These are phyloP conservation scores for Prionailurus bengalensis DNA, from an alignment of 2,113 vertebrate genomes.

Conservation along the genomic window DNA sequence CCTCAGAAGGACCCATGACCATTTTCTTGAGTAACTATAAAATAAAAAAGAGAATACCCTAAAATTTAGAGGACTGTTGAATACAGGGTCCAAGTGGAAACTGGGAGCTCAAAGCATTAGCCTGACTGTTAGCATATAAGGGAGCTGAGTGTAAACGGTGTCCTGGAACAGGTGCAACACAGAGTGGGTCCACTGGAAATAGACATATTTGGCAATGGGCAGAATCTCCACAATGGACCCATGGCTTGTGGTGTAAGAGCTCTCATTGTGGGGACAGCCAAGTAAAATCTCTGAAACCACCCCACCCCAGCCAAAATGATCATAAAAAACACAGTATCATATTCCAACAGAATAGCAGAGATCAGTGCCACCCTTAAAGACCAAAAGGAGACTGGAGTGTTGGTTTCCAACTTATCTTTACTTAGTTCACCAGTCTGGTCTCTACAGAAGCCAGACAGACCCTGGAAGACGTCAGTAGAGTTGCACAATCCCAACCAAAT, in stretches of 20 bases:
- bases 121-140: not conserved
- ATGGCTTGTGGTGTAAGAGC: not conserved
- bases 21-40: not conserved
- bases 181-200: not conserved
- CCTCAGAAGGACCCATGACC: not conserved
- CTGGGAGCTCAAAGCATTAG: not conserved
- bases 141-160: accelerated
- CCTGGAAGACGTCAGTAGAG: not conserved
- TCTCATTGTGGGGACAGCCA: not conserved
- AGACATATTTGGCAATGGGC: not conserved
- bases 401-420: not conserved
- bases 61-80: not conserved
- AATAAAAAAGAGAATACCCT: not conserved
- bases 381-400: not conserved
- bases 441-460: not conserved
- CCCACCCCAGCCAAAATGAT: not conserved
- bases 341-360: not conserved
- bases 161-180: not conserved
- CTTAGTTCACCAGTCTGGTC: not conserved
- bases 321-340: not conserved
- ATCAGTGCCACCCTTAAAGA: not conserved
- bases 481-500: not conserved
- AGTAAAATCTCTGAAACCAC: not conserved
- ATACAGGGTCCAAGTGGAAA: not conserved
- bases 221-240: too few relatives aligned